These are phyloP conservation scores for Megaceryle alcyon DNA, from an alignment of 2,797 vertebrate genomes.

Conservation along the genomic window DNA sequence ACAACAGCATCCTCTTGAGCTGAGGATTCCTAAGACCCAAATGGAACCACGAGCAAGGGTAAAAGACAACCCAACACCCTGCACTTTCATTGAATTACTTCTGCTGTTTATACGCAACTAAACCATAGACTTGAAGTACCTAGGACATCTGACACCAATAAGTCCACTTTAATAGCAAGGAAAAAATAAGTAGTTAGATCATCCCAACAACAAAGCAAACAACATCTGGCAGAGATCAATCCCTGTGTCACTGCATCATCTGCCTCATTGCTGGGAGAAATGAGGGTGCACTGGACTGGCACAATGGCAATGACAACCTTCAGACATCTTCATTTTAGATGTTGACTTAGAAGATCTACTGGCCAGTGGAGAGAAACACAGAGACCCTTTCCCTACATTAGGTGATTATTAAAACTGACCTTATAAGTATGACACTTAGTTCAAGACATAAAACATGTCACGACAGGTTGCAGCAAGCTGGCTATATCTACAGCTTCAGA, in stretches of 20 bases:
- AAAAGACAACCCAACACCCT: neutral
- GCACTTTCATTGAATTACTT: neutral
- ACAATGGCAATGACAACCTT: neutral
- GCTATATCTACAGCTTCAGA: neutral
- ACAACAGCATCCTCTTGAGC: too few species aligned
- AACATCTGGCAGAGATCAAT: neutral
- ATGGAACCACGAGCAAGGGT: neutral
- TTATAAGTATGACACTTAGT: fast-evolving
- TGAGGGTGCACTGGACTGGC: too few species aligned
- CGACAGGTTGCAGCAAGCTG: neutral
- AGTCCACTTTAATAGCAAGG: neutral
- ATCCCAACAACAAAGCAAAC: neutral
- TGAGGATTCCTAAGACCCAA: fast-evolving
- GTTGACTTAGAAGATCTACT: neutral
- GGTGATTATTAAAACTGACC: neutral
- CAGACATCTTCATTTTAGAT: neutral
- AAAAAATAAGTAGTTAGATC: neutral
- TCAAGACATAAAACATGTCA: neutral
- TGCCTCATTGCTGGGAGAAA: neutral
- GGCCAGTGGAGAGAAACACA: neutral
- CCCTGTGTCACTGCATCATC: neutral
- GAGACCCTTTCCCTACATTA: neutral
- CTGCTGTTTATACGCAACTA: neutral
- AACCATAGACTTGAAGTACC: neutral
- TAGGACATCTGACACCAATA: too few species aligned